Evolutionary conservation across 1,140 invertebrate species (phyloP).

Genomic region (Caenorhabditis brenneri): DNA sequence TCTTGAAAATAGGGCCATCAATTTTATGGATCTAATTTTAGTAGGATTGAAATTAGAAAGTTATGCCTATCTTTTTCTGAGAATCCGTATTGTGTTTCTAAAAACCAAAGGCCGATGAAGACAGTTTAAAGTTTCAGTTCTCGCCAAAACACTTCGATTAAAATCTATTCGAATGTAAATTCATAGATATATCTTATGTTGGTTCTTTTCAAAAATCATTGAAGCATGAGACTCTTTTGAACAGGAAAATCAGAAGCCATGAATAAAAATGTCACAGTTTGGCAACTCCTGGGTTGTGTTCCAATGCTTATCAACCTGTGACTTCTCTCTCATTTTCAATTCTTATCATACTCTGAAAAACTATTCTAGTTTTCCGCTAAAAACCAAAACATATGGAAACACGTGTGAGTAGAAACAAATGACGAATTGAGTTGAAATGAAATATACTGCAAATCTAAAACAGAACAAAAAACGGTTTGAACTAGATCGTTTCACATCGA

Average conservation of each 20-base stretch:
- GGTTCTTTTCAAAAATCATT: background rate
- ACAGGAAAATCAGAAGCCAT: background rate
- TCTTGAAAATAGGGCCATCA: too few species aligned
- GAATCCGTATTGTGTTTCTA: too few species aligned
- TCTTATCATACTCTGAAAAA: slow-evolving; percentile 25
- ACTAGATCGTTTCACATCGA: background rate
- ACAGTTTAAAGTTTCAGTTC: background rate
- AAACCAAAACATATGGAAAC: background rate
- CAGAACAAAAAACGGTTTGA: background rate
- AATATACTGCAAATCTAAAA: background rate
- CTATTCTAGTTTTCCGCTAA: background rate
- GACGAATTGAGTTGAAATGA: background rate
- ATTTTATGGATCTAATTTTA: too few species aligned
- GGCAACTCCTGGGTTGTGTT: background rate
- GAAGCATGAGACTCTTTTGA: background rate
- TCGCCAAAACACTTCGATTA: background rate
- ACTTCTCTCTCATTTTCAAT: background rate
- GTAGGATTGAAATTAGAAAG: too few species aligned
- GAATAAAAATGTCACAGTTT: background rate
- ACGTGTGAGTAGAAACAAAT: background rate
- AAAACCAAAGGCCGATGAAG: too few species aligned
- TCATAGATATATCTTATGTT: background rate
- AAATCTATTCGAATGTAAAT: background rate
- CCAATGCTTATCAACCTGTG: slow-evolving; percentile 23
- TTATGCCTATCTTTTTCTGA: too few species aligned